phyloP scores from a whole-genome alignment of 2,888 invertebrate genomes.

The Heliconius sara region DNA sequence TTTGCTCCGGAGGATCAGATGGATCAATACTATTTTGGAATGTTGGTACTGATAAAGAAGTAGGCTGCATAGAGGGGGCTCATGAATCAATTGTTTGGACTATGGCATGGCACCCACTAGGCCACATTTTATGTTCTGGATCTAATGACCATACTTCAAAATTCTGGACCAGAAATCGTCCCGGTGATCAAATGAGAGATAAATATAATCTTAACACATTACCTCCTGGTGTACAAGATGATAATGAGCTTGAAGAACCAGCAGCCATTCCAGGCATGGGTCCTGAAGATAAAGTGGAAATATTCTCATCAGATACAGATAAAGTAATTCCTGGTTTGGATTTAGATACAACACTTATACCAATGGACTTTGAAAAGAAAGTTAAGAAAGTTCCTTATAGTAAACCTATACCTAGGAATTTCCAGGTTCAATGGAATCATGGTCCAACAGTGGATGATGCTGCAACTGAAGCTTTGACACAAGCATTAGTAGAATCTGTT shows the following conservation, averaged over 20 bases:
- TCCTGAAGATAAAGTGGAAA: conserved; percentile 96
- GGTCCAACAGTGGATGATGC: conserved; percentile 84
- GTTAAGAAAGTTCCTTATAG: conserved; percentile 95
- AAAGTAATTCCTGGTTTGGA: conserved; percentile 94
- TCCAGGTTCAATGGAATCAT: conserved; percentile 98
- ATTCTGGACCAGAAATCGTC: conserved; percentile 99
- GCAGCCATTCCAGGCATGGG: conserved; percentile 98
- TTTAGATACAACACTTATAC: conserved; percentile 86
- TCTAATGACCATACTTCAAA: conserved; percentile 99
- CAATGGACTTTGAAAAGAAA: conserved; percentile 88
- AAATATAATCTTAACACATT: conserved; percentile 97
- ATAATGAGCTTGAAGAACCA: conserved; percentile 87
- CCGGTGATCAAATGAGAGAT: conserved; percentile 99
- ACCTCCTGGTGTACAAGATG: conserved; percentile 88
- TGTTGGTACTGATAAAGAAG: conserved; percentile 98
- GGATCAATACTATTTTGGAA: conserved; percentile 99
- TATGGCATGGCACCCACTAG: conserved; percentile 99
- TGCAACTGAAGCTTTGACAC: conserved; percentile 86
- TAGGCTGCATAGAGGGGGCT: conserved; percentile 98
- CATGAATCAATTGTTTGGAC: conserved; percentile 99
- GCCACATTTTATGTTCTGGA: conserved; percentile 98
- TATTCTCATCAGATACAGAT: conserved; percentile 84
- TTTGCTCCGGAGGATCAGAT: conserved; percentile 99
- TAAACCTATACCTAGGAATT: conserved; percentile 97
- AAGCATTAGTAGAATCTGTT: conserved; percentile 89